Evolutionary conservation across 2,888 invertebrate genomes (phyloP).

Genomic region (Drosophila algonquin): DNA sequence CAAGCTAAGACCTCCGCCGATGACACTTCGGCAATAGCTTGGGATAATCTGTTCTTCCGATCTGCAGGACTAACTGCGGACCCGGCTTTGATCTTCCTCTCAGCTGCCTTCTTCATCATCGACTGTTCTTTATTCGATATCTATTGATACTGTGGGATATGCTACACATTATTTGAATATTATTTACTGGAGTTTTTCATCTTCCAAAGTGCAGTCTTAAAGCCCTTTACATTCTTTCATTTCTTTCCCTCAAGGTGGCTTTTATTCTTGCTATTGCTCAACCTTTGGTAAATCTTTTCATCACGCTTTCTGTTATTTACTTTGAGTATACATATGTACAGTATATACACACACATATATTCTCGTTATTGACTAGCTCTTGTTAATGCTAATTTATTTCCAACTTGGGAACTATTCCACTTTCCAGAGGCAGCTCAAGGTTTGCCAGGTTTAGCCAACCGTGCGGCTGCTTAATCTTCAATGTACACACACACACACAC

Average conservation of each 20-base stretch:
- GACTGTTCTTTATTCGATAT: no score
- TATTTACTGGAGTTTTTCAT: no score
- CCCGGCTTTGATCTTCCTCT: no score
- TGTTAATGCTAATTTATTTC: slow-evolving; percentile 44
- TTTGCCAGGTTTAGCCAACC: slow-evolving; percentile 45
- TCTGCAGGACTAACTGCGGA: no score
- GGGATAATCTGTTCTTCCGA: no score
- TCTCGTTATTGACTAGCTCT: slow-evolving; percentile 29
- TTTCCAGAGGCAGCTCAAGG: slow-evolving; percentile 27
- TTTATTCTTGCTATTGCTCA: background rate
- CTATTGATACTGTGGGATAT: no score
- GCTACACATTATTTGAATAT: no score
- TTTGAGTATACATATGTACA: background rate
- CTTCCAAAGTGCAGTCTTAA: no score
- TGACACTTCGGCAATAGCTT: background rate
- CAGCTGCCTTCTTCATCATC: no score
- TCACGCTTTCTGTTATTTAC: background rate
- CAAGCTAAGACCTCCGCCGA: background rate
- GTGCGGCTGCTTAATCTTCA: slow-evolving; percentile 72
- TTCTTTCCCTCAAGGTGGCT: background rate
- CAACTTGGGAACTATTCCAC: slow-evolving; percentile 41
- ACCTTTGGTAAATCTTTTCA: background rate
- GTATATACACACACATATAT: background rate
- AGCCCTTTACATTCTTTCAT: no score
- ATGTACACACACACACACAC: slow-evolving; percentile 59